Evolutionary conservation across 2,888 invertebrate species (phyloP), one percentile per base, ranked within the genome.

Genomic region (Ceramica pisi): DNA sequence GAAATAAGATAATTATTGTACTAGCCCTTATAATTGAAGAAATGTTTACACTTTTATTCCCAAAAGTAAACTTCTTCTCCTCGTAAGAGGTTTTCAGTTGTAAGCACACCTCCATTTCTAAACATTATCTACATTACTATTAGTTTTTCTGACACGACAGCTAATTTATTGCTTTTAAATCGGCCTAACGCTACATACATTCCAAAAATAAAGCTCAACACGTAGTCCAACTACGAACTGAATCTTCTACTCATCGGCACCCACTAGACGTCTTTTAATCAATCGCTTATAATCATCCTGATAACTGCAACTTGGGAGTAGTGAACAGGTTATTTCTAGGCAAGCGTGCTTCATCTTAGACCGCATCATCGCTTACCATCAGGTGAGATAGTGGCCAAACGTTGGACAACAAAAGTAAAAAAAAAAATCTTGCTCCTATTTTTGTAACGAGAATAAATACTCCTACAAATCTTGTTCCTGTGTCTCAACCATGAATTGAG

Each of bases 401-500:
- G n/a, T n/a, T n/a, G n/a, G n/a, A n/a, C n/a, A n/a, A n/a, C n/a
- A n/a, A n/a, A n/a, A n/a, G n/a, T n/a, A n/a, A n/a, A n/a, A n/a
- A n/a, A n/a, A n/a, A n/a, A n/a, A n/a, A n/a, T n/a, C n/a, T n/a
- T n/a, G n/a, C 50, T 62, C 50, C 50, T 35, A 9, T 19, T 38
- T 51, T 50, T 46, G 57, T 35, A 35, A 38, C 38, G 21, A n/a
- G n/a, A 48, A 60, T 19, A 48, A 41, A 68, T 51, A 26, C 12
- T 16, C 3, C 23, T 23, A 53, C 26, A 10, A 48, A 12, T 44
- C 19, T 68, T 69, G 35, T 26, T 60, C 19, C 53, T 59, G 46
- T 57, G 44, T 73, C 26, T 48, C 12, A 56, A 41, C n/a, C 9
- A 23, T 1, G 38, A 65, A 56, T 38, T 46, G 38, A 51, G 71